Conservation (phyloP, 2,797 vertebrate genomes). For the Lutjanus argentimaculatus region DNA sequence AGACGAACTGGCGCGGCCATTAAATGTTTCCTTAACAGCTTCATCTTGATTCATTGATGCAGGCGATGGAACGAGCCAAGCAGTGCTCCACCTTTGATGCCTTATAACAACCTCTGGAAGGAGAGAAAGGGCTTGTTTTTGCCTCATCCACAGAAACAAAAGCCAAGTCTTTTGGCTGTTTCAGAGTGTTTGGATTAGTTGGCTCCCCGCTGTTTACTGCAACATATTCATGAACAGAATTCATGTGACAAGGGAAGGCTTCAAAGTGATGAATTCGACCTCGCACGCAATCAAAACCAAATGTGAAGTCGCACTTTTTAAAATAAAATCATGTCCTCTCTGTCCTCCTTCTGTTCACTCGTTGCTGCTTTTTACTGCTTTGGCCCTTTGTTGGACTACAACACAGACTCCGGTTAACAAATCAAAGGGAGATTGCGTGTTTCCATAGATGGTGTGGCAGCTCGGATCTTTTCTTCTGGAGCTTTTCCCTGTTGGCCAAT, state of each 20-base stretch:
- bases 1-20: slow-evolving; percentile 28
- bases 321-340: slow-evolving; percentile 3
- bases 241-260: slow-evolving; percentile 25
- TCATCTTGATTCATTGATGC: slow-evolving; percentile 59
- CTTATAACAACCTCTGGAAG: slow-evolving; percentile 47
- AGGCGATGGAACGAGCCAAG: slow-evolving; percentile 31
- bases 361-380: slow-evolving; percentile 28
- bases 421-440: slow-evolving; percentile 45
- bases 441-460: slow-evolving; percentile 57
- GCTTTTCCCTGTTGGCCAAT: slow-evolving; percentile 40
- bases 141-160: slow-evolving; percentile 50
- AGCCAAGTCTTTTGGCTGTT: slow-evolving; percentile 55
- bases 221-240: slow-evolving; percentile 44
- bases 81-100: slow-evolving; percentile 46
- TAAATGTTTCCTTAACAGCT: slow-evolving; percentile 67
- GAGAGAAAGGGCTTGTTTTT: slow-evolving; percentile 35
- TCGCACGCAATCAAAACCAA: slow-evolving; percentile 27
- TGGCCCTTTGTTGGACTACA: slow-evolving; percentile 33
- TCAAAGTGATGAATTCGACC: slow-evolving; percentile 28
- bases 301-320: not conserved
- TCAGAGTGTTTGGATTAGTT: slow-evolving; percentile 38
- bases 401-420: slow-evolving; percentile 39
- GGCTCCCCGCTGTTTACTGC: slow-evolving; percentile 55
- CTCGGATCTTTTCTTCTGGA: slow-evolving; percentile 27
- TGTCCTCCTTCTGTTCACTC: slow-evolving; percentile 25